Base-by-base conservation (phyloP, 1,140 invertebrate genomes). In the Atta colombica region DNA sequence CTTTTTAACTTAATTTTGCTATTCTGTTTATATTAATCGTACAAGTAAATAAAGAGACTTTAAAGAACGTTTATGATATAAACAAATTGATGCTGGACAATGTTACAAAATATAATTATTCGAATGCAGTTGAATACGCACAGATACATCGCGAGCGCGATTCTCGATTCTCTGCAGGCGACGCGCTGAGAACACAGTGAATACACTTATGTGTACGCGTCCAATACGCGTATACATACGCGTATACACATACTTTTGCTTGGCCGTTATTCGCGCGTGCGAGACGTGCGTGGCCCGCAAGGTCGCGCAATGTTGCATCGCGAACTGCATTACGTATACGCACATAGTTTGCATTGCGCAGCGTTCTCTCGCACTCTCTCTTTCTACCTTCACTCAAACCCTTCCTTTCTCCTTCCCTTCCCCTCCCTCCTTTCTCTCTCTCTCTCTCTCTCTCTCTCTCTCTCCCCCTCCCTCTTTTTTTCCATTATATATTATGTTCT, bases 241-340 rank as follows among this genome's bases (percentile, higher is more conserved):
- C 49, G 49, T 51, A 16, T 14, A 51, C 58, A 49, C 78, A 60
- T 60, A 49, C 35, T 21, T n/a, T 21, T 31, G 45, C 72, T 51
- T 49, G n/a, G 61, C 80, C 85, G 87, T 91, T 88, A 90, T 88
- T 90, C 81, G 87, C 89, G 72, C 86, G 78, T 89, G 84, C 69
- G 87, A 7, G 87, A 85, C 63, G 68, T 55, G 86, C 53, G 71
- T 63, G 88, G 75, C 77, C 65, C 65, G 80, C 91, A 92, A 92
- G 91, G 91, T 90, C 91, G 80, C 45, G 51, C 77, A 87, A 84
- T 75, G 86, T 87, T 69, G 77, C 91, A 92, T 92, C 88, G 89
- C 61, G 69, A 80, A 87, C 81, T 65, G 86, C 58, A 88, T 90
- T 88, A 88, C 89, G 89, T 51, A 63, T 72, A 58, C 77, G 61